Base-by-base conservation (phyloP, 2,888 invertebrate genomes). In the Dynastes maya region DNA sequence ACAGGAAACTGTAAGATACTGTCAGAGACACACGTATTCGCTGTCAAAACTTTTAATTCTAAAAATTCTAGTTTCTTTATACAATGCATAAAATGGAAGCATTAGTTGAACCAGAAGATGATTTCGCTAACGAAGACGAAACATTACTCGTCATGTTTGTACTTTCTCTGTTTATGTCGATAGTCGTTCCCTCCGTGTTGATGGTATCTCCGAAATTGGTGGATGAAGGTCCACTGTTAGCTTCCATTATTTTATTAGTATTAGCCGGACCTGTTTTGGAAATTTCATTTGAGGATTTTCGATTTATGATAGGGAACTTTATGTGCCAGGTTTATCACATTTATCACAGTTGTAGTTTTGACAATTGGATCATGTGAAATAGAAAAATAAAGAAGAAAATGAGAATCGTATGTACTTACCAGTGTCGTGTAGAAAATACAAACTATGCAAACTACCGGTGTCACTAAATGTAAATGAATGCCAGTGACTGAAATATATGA, bases 381-480 rank as follows among this genome's bases (percentile, higher is more conserved):
- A 51, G 51, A 68, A 27, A 29, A 51, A 68, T 53, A 29, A 63
- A 32, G 27, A 32, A 32, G 27, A 63, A 29, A 32, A 63, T 32
- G 13, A 9, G 16, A 67, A 49, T 29, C 2, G 11, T 51, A 22
- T 72, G 53, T 85, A 91, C 94, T 93, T 90, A 96, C 96, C 88
- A 96, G 88, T 80, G 96, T 95, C 0, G 97, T 98, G 89, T 98
- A 98, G 89, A 97, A 96, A 82, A 96, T 97, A 89, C 96, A 96
- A n/a, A 96, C 95, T 53, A 94, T 88, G 87, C 96, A 96, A 1
- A 96, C 95, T 32, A 95, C 91, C 0, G 95, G 93, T 11, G 96
- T 94, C 40, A 96, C 93, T 81, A 95, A 89, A 89, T 96, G 96
- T 45, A 96, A 90, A 83, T 95, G 93, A 79, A 96, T 91, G 45